Evolutionary conservation across 2,113 vertebrate genomes (phyloP).

Genomic region (Scomber japonicus): DNA sequence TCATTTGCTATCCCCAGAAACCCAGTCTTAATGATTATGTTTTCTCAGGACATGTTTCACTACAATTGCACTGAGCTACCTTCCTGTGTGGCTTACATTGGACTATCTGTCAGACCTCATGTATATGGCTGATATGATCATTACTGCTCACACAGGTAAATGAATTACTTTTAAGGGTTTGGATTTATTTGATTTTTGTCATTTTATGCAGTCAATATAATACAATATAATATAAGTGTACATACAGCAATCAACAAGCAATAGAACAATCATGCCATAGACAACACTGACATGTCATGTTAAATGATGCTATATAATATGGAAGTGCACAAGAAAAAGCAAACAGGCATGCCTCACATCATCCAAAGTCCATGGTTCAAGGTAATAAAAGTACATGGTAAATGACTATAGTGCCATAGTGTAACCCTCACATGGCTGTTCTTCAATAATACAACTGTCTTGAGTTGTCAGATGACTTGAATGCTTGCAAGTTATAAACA

Average conservation of each 20-base stretch:
- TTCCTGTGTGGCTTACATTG: conserved; percentile 87
- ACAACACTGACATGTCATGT: no score
- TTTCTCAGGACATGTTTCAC: conserved; percentile 89
- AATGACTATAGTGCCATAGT: neutral
- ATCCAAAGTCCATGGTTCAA: no score
- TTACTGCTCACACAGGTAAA: conserved; percentile 89
- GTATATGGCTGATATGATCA: conserved; percentile 87
- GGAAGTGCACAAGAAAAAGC: no score
- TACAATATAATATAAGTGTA: neutral
- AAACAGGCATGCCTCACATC: no score
- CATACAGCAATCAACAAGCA: no score
- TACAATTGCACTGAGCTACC: conserved; percentile 82
- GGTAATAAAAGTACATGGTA: no score
- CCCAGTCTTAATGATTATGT: neutral
- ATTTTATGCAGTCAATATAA: neutral
- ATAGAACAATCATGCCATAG: no score
- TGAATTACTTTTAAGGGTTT: neutral
- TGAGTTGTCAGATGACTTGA: neutral
- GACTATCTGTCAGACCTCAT: conserved; percentile 89
- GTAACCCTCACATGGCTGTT: neutral
- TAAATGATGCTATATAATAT: no score
- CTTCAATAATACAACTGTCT: neutral
- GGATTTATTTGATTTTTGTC: neutral
- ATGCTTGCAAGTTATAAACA: neutral
- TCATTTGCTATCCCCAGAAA: neutral